Evolutionary conservation across 2,113 vertebrate species (phyloP), one percentile per base, ranked within the genome.

Genomic region (Cepphus grylle): DNA sequence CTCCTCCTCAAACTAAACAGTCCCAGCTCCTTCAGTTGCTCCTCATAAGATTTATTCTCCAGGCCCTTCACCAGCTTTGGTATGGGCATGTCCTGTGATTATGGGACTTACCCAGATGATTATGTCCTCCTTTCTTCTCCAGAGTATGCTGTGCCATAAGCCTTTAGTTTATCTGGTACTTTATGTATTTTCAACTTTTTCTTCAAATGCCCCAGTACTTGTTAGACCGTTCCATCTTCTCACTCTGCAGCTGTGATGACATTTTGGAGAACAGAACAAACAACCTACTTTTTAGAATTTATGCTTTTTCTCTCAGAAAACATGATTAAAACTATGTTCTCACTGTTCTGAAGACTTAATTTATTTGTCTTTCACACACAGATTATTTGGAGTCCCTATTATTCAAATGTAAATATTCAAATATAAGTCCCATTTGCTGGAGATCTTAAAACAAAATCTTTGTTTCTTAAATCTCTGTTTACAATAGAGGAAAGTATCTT

Each of bases 401-500:
- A 95, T 91, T 96, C 86, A 89, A 93, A 91, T 72, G 78, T 88
- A 96, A 96, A 90, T 82, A 92, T 95, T 89, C 23, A 87, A 79
- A 91, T 86, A 18, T 21, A 76, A 95, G 87, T 53, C 56, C 65
- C 96, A 53, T 96, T 96, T 97, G 67, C 92, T 49, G 38, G 78
- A 84, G 77, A 91, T 92, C 67, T 96, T 97, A 55, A 88, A 81
- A 66, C 13, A 38, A 91, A 86, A 93, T 56, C 77, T 83, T 85
- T 40, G 12, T 79, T 95, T 72, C 88, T 89, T 92, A 78, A 88
- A 73, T 90, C 89, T 94, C 65, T 82, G 30, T 88, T 95, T 96
- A 59, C 63, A 66, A 67, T n/a, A 73, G 45, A 82, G 66, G 15
- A 88, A 96, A 83, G 29, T 17, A 52, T 69, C 15, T 92, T 83